A percentile compares a stretch with the other conserved stretches of the same genome.
phyloP scores from a whole-genome alignment of 1,140 invertebrate species.

The Drosophila sp. region DNA sequence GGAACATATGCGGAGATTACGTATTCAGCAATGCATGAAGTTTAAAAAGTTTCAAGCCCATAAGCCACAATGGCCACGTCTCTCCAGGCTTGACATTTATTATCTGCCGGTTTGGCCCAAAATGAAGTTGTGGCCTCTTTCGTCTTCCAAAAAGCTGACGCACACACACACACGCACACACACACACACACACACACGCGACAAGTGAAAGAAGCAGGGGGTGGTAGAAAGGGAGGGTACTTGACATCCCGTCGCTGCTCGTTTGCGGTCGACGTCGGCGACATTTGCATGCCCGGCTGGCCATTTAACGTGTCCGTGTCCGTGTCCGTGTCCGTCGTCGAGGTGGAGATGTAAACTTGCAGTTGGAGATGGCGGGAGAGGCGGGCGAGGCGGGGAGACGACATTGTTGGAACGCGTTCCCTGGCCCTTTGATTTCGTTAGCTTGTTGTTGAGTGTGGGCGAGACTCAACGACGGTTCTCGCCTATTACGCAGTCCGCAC shows the following conservation, averaged over 20 bases:
- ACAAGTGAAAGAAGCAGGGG: no score
- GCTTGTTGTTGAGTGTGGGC: slow-evolving; percentile 31
- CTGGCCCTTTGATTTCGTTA: slow-evolving; percentile 63
- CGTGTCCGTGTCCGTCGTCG: slow-evolving; percentile 16
- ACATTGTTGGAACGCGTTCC: slow-evolving; percentile 13
- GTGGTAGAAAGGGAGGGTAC: slow-evolving; percentile 13
- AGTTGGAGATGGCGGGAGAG: not conserved
- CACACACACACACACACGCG: not conserved
- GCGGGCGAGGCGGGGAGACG: not conserved
- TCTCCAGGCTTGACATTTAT: slow-evolving; percentile 77
- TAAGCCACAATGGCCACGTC: slow-evolving; percentile 79
- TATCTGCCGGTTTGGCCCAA: slow-evolving; percentile 61
- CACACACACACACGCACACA: slow-evolving; percentile 26
- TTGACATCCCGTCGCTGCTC: slow-evolving; percentile 54
- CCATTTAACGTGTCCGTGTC: slow-evolving; percentile 59
- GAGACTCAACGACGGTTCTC: slow-evolving; percentile 13
- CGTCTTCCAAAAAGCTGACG: slow-evolving; percentile 21
- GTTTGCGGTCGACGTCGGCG: slow-evolving; percentile 49
- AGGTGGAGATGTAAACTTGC: not conserved
- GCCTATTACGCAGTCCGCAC: slow-evolving; percentile 71
- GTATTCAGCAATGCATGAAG: slow-evolving; percentile 69
- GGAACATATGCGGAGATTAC: slow-evolving; percentile 64
- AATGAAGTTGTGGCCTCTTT: slow-evolving; percentile 55
- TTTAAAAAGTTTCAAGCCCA: slow-evolving; percentile 75
- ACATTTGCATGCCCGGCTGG: slow-evolving; percentile 72